These are phyloP conservation scores for Sylvicola cinctus DNA, from an alignment of 2,888 invertebrate species.

Conservation along the genomic window DNA sequence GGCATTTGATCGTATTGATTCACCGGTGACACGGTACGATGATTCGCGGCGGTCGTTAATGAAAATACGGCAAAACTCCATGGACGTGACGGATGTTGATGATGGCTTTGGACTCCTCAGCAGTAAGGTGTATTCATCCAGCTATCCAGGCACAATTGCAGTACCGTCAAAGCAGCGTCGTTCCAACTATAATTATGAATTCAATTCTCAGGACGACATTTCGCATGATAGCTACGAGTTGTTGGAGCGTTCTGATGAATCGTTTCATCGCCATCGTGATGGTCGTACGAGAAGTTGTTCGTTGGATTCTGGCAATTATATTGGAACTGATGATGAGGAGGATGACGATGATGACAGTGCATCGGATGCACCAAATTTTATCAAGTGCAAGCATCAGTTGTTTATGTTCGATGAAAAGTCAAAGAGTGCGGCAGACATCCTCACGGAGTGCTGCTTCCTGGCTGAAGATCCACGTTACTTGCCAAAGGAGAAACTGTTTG, in stretches of 20 bases:
- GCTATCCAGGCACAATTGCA: conserved; percentile 49
- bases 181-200: conserved; percentile 19
- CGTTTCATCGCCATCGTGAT: conserved; percentile 22
- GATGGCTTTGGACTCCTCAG: conserved; percentile 41
- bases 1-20: conserved; percentile 33
- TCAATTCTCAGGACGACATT: conserved; percentile 59
- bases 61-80: conserved; percentile 34
- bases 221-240: conserved; percentile 79
- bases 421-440: conserved; percentile 44
- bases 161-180: conserved; percentile 29
- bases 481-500: conserved; percentile 47
- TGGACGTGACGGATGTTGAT: conserved; percentile 43
- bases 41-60: conserved; percentile 41
- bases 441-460: conserved; percentile 41
- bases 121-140: conserved; percentile 63
- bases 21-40: conserved; percentile 51
- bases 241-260: conserved; percentile 46
- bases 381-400: too few species aligned
- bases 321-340: conserved; percentile 52
- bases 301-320: conserved; percentile 54
- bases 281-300: conserved; percentile 44
- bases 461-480: conserved; percentile 57
- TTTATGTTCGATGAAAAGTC: conserved; percentile 32
- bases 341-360: conserved; percentile 30
- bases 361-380: conserved; percentile 18